phyloP scores from a whole-genome alignment of 2,113 vertebrate species.

The Cyprinodon variegatus region DNA sequence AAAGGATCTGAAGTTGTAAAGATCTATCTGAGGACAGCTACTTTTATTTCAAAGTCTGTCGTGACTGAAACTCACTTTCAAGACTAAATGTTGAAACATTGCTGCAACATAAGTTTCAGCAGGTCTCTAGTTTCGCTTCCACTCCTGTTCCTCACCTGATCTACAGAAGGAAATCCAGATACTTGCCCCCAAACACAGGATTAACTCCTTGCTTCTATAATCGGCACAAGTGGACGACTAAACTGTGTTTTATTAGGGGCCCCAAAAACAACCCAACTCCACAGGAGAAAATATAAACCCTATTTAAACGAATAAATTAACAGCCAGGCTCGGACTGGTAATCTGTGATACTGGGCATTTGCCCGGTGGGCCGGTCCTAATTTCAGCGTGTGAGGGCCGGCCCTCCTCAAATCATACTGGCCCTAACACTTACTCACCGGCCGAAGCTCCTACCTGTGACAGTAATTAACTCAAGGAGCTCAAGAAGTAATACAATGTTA shows the following conservation, averaged over 20 bases:
- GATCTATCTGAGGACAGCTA: slow-evolving; percentile 8
- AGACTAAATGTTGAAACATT: slow-evolving; percentile 50
- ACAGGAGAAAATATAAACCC: too few species aligned
- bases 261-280: too few species aligned
- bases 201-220: slow-evolving; percentile 61
- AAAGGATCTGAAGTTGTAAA: neutral
- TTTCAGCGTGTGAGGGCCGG: too few species aligned
- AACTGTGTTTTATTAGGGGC: neutral
- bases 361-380: too few species aligned
- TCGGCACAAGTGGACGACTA: slow-evolving; percentile 39
- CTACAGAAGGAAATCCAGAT: slow-evolving; percentile 68
- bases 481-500: too few species aligned
- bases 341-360: too few species aligned
- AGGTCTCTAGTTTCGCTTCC: slow-evolving; percentile 27
- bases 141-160: slow-evolving; percentile 25
- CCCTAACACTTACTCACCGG: too few species aligned
- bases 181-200: slow-evolving; percentile 66
- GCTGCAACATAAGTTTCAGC: slow-evolving; percentile 42
- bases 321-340: too few species aligned
- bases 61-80: slow-evolving; percentile 30
- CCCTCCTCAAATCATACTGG: too few species aligned
- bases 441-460: too few species aligned
- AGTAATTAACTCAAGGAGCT: too few species aligned
- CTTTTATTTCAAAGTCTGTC: slow-evolving; percentile 2
- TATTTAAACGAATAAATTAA: too few species aligned